Conservation (phyloP, 2,888 invertebrate genomes). For the Acleris literana region DNA sequence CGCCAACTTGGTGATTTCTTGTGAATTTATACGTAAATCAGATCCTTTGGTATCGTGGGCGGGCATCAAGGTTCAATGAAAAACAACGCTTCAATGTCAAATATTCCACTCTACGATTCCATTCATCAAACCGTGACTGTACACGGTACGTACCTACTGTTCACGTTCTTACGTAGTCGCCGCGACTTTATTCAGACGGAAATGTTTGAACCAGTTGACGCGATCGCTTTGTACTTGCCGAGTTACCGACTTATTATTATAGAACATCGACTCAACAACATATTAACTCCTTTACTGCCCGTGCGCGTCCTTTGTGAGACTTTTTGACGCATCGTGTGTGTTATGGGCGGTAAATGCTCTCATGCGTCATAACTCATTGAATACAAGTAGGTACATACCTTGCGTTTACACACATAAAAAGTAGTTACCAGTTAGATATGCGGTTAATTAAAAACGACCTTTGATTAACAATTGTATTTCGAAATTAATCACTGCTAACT, state of each 20-base stretch:
- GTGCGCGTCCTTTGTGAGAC: too few species aligned
- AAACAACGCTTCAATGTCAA: conserved; percentile 53
- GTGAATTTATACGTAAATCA: conserved; percentile 17
- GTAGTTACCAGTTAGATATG: too few species aligned
- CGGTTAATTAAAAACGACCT: not conserved
- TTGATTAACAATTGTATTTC: conserved; percentile 4
- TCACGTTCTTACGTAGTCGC: not conserved
- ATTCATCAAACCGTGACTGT: conserved; percentile 30
- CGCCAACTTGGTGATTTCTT: conserved; percentile 6
- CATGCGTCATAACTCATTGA: too few species aligned
- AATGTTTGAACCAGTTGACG: conserved; percentile 12
- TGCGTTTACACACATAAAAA: not conserved
- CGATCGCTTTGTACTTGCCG: conserved; percentile 13
- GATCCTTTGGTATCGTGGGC: conserved; percentile 22
- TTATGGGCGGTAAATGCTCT: too few species aligned
- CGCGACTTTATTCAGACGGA: conserved; percentile 24
- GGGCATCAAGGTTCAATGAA: conserved; percentile 25
- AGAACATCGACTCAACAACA: conserved; percentile 16
- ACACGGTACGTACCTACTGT: too few species aligned
- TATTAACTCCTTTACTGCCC: not conserved
- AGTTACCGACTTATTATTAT: conserved; percentile 2
- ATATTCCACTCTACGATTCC: conserved; percentile 58
- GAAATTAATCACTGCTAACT: conserved; percentile 1
- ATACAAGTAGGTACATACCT: too few species aligned
- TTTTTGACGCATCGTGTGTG: too few species aligned